These are phyloP conservation scores for Daphoenositta chrysoptera DNA, from an alignment of 2,113 vertebrate genomes.

Conservation along the genomic window DNA sequence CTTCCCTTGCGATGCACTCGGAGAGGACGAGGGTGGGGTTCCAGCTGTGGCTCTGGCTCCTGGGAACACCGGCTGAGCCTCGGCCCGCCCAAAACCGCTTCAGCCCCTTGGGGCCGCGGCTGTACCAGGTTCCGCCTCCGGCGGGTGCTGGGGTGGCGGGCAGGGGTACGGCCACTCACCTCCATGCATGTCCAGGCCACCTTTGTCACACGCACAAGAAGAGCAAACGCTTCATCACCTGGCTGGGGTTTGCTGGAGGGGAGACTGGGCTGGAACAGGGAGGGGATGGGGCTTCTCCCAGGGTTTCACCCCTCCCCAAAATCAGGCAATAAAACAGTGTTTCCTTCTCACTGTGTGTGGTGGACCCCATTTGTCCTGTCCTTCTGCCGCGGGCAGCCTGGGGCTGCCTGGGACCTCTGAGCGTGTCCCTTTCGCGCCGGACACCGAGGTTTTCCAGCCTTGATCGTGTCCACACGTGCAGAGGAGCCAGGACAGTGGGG, in stretches of 20 bases:
- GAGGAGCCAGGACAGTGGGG: neutral
- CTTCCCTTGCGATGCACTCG: constrained; percentile 10
- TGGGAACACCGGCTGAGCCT: neutral
- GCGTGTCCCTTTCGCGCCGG: neutral
- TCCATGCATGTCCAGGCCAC: neutral
- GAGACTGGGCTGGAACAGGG: neutral
- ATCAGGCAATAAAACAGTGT: constrained; percentile 51
- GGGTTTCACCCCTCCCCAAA: neutral
- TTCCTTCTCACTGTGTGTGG: neutral
- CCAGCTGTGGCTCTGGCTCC: neutral
- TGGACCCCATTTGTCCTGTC: neutral
- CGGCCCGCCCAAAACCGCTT: neutral
- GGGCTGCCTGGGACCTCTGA: neutral
- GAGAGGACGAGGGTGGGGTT: neutral
- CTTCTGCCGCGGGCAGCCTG: neutral
- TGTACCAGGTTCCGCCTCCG: neutral
- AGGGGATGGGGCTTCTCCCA: neutral
- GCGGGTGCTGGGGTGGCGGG: neutral
- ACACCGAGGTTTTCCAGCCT: neutral
- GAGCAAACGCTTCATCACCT: neutral
- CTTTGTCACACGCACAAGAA: neutral
- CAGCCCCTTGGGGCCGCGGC: neutral
- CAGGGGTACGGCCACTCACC: neutral
- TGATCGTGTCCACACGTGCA: accelerated
- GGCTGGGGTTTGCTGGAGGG: neutral